Evolutionary conservation across 2,797 vertebrate species (phyloP).

Genomic region (Danio kyathit): DNA sequence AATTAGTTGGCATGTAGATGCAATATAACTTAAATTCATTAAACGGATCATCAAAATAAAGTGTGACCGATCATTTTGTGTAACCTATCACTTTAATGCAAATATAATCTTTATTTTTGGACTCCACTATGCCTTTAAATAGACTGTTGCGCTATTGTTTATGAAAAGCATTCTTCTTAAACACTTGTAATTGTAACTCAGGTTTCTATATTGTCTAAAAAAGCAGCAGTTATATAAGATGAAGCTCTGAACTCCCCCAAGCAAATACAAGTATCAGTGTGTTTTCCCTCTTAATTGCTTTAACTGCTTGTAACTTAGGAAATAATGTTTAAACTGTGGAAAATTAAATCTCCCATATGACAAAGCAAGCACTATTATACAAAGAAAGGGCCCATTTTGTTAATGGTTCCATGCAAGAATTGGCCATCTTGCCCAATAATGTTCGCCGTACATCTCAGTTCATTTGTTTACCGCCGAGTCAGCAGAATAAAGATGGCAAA

Average conservation of each 20-base stretch:
- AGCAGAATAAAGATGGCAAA: slow-evolving; percentile 78
- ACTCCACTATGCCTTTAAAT: background rate
- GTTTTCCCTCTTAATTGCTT: slow-evolving; percentile 59
- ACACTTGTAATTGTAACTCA: slow-evolving; percentile 9
- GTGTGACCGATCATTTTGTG: too few relatives aligned
- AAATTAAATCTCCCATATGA: slow-evolving; percentile 62
- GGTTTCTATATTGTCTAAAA: slow-evolving; percentile 38
- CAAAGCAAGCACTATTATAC: slow-evolving; percentile 64
- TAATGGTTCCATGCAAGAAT: slow-evolving; percentile 77
- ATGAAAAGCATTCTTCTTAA: slow-evolving; percentile 8
- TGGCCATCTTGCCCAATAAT: slow-evolving; percentile 78
- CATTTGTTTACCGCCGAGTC: slow-evolving; percentile 77
- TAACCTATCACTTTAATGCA: background rate
- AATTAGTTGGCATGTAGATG: too few relatives aligned
- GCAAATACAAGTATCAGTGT: slow-evolving; percentile 33
- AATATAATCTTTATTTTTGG: background rate
- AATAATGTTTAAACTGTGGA: slow-evolving; percentile 63
- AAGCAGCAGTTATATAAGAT: slow-evolving; percentile 52
- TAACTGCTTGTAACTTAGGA: slow-evolving; percentile 61
- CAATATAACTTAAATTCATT: too few relatives aligned
- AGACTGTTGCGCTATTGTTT: background rate
- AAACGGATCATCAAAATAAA: too few relatives aligned
- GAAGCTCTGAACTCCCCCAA: slow-evolving; percentile 27
- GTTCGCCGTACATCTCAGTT: slow-evolving; percentile 80
- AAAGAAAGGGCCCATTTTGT: slow-evolving; percentile 71